Base-by-base conservation (phyloP, 2,888 invertebrate species). In the Trisateles emortualis region DNA sequence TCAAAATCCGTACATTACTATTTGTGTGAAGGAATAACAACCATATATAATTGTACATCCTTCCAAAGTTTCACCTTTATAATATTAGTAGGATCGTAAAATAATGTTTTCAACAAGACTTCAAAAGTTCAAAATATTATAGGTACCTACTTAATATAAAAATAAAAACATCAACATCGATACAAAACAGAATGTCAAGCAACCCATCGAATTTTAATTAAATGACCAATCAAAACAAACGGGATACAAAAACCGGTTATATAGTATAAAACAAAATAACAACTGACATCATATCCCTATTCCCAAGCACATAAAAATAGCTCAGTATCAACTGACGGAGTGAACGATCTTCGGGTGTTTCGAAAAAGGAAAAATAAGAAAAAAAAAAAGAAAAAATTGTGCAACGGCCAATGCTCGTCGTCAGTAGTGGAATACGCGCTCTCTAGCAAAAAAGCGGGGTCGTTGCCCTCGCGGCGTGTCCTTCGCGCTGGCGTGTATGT, bases 371-470 rank as follows among this genome's bases (percentile, higher is more conserved):
- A 76, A 72, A 72, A n/a, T n/a, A 75, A 74, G 64, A 1, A 76
- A 75, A 72, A 72, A 75, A 74, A 69, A 77, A 69, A 49, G 42
- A 75, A 75, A 79, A 73, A 78, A 65, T 63, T 69, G 70, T 68
- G 64, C 83, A 88, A 76, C 84, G 87, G 86, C 90, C 92, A 92
- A 91, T 89, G 85, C 84, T 83, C 87, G 86, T 73, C 71, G 87
- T 68, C 71, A 71, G 79, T 80, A 89, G 81, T 89, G 83, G 82
- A 80, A 84, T 83, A 88, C 84, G 87, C 85, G 87, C 86, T 83
- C 86, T 83, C 81, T 84, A 83, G 91, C 88, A 91, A 92, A 92
- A 92, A 92, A 91, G 84, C 65, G 74, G 84, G 90, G 90, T 90
- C 84, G 81, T 85, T 78, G 86, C 89, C 87, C 90, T 81, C 81